phyloP scores from a whole-genome alignment of 92 coral and sea anemone genomes.

The Parazoanthus swiftii region DNA sequence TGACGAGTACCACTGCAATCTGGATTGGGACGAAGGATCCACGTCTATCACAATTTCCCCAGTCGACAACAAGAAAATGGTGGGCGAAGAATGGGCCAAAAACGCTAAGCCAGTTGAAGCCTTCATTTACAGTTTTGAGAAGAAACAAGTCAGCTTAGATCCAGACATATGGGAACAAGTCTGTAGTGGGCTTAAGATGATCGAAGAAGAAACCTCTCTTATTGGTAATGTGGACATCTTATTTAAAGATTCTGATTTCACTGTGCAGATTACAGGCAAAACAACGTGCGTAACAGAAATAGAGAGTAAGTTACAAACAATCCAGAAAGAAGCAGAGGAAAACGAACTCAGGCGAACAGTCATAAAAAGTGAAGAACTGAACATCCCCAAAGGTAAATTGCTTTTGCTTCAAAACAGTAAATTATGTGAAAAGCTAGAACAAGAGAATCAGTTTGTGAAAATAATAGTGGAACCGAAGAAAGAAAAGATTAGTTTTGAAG shows the following conservation, averaged over 20 bases:
- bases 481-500: constrained; percentile 26
- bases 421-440: constrained; percentile 7
- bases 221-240: neutral
- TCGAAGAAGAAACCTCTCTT: neutral
- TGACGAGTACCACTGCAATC: neutral
- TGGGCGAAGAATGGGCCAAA: neutral
- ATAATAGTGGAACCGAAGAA: constrained; percentile 7
- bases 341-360: constrained; percentile 25
- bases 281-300: constrained; percentile 6
- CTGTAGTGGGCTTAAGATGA: neutral
- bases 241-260: neutral
- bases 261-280: constrained; percentile 41
- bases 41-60: constrained; percentile 6
- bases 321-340: constrained; percentile 15
- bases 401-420: constrained; percentile 18
- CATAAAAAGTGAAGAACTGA: neutral
- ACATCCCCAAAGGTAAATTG: neutral
- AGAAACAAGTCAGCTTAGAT: neutral
- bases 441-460: constrained; percentile 11
- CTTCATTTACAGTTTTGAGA: constrained; percentile 10
- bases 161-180: constrained; percentile 10
- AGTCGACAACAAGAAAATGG: neutral
- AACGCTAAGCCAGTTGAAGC: neutral
- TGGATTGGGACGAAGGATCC: neutral
- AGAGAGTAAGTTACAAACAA: neutral